Evolutionary conservation across 1,140 invertebrate genomes (phyloP).

Genomic region (Calephelis nemesis): DNA sequence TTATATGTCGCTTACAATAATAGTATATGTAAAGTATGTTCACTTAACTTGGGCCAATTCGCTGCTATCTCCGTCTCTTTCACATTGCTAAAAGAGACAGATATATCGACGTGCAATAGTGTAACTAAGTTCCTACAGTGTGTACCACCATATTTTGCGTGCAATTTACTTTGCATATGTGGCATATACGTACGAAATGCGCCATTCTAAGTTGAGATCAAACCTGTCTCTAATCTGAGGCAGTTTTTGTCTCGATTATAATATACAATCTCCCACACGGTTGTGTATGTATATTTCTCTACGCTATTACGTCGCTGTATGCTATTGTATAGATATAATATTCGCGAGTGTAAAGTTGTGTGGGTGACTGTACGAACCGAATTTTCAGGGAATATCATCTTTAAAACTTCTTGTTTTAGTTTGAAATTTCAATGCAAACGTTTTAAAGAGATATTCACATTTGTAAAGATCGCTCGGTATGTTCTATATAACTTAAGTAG

Average conservation of each 20-base stretch:
- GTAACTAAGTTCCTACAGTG: conserved; percentile 33
- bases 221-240: neutral
- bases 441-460: conserved; percentile 15
- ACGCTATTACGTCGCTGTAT: conserved; percentile 20
- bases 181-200: conserved; percentile 11
- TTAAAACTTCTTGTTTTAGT: conserved; percentile 1
- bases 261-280: conserved; percentile 16
- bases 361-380: conserved; percentile 18
- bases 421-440: conserved; percentile 8
- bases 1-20: conserved; percentile 5
- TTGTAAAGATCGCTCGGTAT: conserved; percentile 33
- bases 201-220: conserved; percentile 3
- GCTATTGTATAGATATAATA: conserved; percentile 26
- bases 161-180: conserved; percentile 13
- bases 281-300: conserved; percentile 20
- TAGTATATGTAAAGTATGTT: conserved; percentile 14
- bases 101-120: conserved; percentile 36
- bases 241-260: conserved; percentile 18
- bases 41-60: conserved; percentile 21
- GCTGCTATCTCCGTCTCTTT: conserved; percentile 20
- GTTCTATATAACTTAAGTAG: conserved; percentile 43
- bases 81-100: conserved; percentile 20
- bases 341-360: conserved; percentile 21
- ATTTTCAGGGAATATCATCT: conserved; percentile 10
- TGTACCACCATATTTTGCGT: conserved; percentile 18